Evolutionary conservation across 1,140 invertebrate species (phyloP), one percentile per base, ranked within the genome.

Genomic region (Hirudo medicinalis): DNA sequence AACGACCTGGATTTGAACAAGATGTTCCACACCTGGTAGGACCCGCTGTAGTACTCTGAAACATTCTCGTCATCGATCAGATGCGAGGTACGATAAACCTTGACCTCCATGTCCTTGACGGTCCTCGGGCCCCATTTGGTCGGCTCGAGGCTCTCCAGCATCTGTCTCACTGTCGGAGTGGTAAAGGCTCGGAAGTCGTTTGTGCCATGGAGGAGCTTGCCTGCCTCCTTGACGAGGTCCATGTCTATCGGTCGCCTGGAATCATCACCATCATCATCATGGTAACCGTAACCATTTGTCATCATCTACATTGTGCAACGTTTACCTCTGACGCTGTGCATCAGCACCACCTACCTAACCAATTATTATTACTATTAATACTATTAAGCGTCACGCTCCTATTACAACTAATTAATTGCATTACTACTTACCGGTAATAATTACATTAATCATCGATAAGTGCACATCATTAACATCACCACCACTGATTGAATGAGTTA

Each of bases 71-170:
- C 57, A 9, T 4, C 11, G 0, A 32, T 32, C 2, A 13, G 8
- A 13, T 63, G 57, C 20, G 22, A 13, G 11, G 22, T 63, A 6
- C 5, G 57, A 49, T 49, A 49, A 1, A 63, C 57, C 29, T 63
- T 63, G 57, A 63, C 57, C 20, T 63, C 57, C 57, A 63, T 63
- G 29, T 63, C 20, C 29, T 63, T 63, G 57, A 63, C 57, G 15
- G 4, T 63, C 29, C 19, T 32, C 11, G 29, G 22, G 9, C 29
- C 57, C 22, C 22, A 25, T 6, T 63, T 25, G 22, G 0, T 15
- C 2, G 22, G 22, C 5, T 57, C 54, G 19, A 25, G 3, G 15
- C 29, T 32, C 29, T 63, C 57, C 17, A 63, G 8, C 57, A 19
- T 13, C 57, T 32, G 22, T 32, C 57, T 63, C 22, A 25, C 29